Percentiles rank a stretch among this genome's conserved stretches.
Evolutionary conservation across 2,113 vertebrate genomes (phyloP).

Genomic region (Anthoscopus minutus): DNA sequence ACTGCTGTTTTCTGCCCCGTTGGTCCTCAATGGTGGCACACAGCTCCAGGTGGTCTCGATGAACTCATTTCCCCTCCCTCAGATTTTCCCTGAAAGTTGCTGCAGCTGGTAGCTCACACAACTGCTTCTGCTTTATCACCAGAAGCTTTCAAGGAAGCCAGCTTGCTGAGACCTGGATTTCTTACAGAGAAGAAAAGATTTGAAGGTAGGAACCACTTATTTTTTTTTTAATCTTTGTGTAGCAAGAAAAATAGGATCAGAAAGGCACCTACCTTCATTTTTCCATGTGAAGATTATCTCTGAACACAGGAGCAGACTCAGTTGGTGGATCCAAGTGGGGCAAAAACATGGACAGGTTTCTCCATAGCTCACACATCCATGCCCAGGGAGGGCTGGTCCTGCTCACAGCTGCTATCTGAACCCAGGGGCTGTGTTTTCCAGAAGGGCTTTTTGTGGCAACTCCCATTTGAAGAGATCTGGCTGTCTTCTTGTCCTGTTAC

Average conservation of each 20-base stretch:
- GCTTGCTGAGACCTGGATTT: not conserved
- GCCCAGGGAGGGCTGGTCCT: not conserved
- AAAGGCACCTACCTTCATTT: not conserved
- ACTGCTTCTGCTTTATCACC: not conserved
- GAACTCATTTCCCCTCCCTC: not conserved
- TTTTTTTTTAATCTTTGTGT: not conserved
- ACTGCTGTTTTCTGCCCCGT: not conserved
- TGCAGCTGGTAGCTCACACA: not conserved
- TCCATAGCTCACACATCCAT: not conserved
- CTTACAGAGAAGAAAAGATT: not conserved
- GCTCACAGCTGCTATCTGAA: not conserved
- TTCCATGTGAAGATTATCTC: not conserved
- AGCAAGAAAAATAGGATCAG: not conserved
- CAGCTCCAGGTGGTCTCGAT: not conserved
- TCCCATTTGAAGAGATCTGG: not conserved
- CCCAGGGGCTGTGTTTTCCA: not conserved
- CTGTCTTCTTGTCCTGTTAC: not conserved
- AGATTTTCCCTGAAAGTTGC: not conserved
- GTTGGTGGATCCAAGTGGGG: rapidly evolving
- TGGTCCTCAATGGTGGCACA: not conserved
- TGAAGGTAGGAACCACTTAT: not conserved
- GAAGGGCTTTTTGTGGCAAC: not conserved
- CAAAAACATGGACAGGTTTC: not conserved
- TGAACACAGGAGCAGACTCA: not conserved
- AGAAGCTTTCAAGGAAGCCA: not conserved